Evolutionary conservation across 2,888 invertebrate species (phyloP).

Genomic region (Apodemia zela): DNA sequence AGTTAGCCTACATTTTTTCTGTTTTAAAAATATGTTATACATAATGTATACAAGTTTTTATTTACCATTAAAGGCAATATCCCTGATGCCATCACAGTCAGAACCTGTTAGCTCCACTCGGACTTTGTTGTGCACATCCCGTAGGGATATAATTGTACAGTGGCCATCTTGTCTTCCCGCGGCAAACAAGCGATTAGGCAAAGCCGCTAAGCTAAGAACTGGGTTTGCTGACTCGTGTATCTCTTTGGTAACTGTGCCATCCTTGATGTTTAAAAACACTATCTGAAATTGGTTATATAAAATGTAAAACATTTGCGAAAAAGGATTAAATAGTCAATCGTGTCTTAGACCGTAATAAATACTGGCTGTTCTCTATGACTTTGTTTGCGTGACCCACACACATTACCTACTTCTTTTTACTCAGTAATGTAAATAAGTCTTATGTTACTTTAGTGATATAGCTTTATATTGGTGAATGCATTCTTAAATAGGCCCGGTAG

Average conservation of each 20-base stretch:
- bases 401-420: no score
- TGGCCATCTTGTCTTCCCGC: conserved; percentile 1
- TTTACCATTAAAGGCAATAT: conserved; percentile 77
- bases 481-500: no score
- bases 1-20: no score
- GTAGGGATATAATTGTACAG: not conserved
- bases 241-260: not conserved
- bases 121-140: not conserved
- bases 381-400: no score
- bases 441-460: no score
- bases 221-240: conserved; percentile 2
- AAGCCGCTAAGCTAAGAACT: conserved; percentile 1
- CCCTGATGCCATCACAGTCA: conserved; percentile 48
- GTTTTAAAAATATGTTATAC: no score
- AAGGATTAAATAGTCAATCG: no score
- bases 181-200: not conserved
- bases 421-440: no score
- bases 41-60: not conserved
- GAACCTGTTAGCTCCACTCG: conserved; percentile 1
- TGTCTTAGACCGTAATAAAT: no score
- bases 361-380: no score
- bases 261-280: not conserved
- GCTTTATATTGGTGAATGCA: no score
- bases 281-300: conserved; percentile 1
- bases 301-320: not conserved